Conservation (phyloP, 2,113 vertebrate species). For the Halcyon senegalensis region DNA sequence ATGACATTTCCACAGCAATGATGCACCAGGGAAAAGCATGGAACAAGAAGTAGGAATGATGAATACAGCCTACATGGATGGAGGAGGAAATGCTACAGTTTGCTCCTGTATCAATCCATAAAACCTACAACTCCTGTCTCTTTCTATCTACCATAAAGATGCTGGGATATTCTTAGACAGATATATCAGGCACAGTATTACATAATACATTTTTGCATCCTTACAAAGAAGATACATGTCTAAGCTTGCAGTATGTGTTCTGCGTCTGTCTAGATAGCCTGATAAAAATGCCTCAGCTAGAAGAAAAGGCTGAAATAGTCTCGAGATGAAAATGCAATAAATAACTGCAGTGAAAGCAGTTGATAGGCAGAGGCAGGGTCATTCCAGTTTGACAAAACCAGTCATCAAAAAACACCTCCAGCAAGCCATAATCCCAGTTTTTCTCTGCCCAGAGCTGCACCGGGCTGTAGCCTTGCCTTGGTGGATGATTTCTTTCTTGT, state of each 20-base stretch:
- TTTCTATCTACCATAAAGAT: not conserved
- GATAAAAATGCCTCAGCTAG: not conserved
- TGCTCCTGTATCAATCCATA: not conserved
- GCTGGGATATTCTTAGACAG: not conserved
- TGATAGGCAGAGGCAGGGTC: not conserved
- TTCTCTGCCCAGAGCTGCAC: not conserved
- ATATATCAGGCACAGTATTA: not conserved
- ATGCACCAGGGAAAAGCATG: slow-evolving; percentile 3
- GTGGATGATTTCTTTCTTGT: not conserved
- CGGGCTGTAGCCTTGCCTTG: not conserved
- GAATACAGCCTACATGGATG: not conserved
- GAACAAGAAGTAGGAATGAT: not conserved
- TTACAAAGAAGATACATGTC: not conserved
- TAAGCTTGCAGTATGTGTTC: not conserved
- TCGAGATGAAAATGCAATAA: not conserved
- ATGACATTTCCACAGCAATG: slow-evolving; percentile 48
- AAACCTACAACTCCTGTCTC: not conserved
- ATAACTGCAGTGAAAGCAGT: not conserved
- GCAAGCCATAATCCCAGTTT: not conserved
- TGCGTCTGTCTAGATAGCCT: not conserved
- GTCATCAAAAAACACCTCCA: not conserved
- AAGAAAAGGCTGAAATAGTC: not conserved
- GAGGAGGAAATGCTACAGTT: slow-evolving; percentile 16
- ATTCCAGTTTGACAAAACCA: not conserved
- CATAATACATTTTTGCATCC: not conserved